phyloP scores from a whole-genome alignment of 2,113 vertebrate genomes.

The Pseudorectes ferrugineus region DNA sequence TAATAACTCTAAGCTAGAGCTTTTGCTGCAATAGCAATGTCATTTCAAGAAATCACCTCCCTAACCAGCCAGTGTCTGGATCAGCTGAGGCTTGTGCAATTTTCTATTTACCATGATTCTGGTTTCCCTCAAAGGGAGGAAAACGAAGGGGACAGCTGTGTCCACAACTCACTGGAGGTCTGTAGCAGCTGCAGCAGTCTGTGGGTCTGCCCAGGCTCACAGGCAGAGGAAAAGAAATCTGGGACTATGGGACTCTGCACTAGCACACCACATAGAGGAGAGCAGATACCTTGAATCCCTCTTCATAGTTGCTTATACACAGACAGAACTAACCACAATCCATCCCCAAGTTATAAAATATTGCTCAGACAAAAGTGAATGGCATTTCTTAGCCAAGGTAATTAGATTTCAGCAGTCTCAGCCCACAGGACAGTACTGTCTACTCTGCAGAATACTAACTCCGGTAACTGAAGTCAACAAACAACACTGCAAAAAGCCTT shows the following conservation, averaged over 20 bases:
- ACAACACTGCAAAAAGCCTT: neutral
- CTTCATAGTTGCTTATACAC: neutral
- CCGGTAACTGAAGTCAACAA: slow-evolving; percentile 6
- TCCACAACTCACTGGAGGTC: neutral
- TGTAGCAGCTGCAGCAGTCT: neutral
- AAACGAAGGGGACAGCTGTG: fast-evolving
- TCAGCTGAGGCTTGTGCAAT: neutral
- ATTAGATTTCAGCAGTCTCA: neutral
- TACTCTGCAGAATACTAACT: slow-evolving; percentile 42
- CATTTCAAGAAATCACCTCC: neutral
- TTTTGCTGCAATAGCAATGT: neutral
- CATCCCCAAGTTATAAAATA: neutral
- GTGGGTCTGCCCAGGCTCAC: neutral
- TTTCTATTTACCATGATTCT: neutral
- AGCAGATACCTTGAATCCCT: neutral
- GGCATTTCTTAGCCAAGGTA: neutral
- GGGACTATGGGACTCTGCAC: neutral
- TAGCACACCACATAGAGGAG: neutral
- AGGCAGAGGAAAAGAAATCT: neutral
- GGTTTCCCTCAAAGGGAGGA: neutral
- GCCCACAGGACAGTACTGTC: neutral
- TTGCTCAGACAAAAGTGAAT: neutral
- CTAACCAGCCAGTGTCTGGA: neutral
- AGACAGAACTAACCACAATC: neutral
- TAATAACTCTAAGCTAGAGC: neutral